Percentiles rank a stretch among this genome's conserved stretches.
Conservation (phyloP, 2,113 vertebrate genomes). For the Triplophysa rosa region DNA sequence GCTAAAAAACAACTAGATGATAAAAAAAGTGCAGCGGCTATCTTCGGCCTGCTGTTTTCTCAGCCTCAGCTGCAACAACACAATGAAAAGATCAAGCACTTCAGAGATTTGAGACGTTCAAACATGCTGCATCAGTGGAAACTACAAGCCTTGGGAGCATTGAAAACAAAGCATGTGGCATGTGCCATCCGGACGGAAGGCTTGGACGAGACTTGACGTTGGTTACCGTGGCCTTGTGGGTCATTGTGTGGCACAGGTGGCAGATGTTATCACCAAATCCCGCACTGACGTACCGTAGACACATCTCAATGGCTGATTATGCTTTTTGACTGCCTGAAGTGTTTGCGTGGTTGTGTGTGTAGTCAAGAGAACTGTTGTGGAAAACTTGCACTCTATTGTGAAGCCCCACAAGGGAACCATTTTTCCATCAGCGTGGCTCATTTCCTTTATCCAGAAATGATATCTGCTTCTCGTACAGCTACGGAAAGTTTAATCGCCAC, state of each 20-base stretch:
- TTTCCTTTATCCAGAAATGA: conserved; percentile 13
- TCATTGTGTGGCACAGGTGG: conserved; percentile 41
- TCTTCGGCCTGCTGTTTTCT: conserved; percentile 4
- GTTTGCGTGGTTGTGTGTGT: neutral
- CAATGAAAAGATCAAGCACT: neutral
- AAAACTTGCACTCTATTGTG: conserved; percentile 31
- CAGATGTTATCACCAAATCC: conserved; percentile 38
- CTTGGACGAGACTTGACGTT: conserved; percentile 2
- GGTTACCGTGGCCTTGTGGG: conserved; percentile 16
- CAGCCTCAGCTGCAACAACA: neutral
- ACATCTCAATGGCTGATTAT: conserved; percentile 25
- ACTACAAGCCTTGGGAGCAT: neutral
- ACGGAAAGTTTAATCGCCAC: neutral
- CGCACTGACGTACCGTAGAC: conserved; percentile 10
- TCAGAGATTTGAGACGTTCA: neutral
- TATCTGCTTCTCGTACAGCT: neutral
- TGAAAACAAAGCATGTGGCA: conserved; percentile 5
- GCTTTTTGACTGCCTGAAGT: neutral
- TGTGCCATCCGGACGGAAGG: neutral
- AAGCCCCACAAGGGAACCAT: conserved; percentile 3
- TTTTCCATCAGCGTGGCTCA: conserved; percentile 21
- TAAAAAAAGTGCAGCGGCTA: neutral
- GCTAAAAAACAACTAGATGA: neutral
- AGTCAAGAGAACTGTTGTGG: conserved; percentile 23
- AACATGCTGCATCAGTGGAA: conserved; percentile 30